Evolutionary conservation across 1,140 invertebrate species (phyloP).

Genomic region (Heliconius himera): DNA sequence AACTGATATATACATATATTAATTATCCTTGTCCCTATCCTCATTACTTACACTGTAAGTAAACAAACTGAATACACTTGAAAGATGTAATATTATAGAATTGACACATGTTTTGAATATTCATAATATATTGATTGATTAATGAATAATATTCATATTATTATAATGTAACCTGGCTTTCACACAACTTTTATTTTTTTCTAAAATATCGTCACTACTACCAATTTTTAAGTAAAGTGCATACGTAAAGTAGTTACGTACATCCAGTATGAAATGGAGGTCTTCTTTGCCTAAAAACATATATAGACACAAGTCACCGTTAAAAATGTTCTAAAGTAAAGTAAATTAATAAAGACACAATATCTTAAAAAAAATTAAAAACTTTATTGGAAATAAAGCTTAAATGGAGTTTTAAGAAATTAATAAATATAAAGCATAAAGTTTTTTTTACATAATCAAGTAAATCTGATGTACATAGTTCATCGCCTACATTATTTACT

Average conservation of each 20-base stretch:
- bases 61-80: neutral
- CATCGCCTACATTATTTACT: neutral
- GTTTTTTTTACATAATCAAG: neutral
- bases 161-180: slow-evolving; percentile 1
- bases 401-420: neutral
- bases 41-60: neutral
- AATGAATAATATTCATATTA: slow-evolving; percentile 1
- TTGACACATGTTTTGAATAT: slow-evolving; percentile 2
- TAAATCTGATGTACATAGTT: neutral
- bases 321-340: no score
- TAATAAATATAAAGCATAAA: neutral
- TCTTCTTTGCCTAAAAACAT: no score
- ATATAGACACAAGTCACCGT: no score
- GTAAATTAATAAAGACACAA: no score
- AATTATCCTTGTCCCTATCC: slow-evolving; percentile 13
- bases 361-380: no score
- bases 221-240: no score
- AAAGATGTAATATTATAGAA: slow-evolving; percentile 3
- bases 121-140: slow-evolving; percentile 4
- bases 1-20: slow-evolving; percentile 9
- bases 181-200: neutral
- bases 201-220: no score
- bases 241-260: no score
- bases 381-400: no score
- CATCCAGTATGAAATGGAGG: no score